Base-by-base conservation (phyloP, 2,113 vertebrate genomes). In the Lycocorax pyrrhopterus region DNA sequence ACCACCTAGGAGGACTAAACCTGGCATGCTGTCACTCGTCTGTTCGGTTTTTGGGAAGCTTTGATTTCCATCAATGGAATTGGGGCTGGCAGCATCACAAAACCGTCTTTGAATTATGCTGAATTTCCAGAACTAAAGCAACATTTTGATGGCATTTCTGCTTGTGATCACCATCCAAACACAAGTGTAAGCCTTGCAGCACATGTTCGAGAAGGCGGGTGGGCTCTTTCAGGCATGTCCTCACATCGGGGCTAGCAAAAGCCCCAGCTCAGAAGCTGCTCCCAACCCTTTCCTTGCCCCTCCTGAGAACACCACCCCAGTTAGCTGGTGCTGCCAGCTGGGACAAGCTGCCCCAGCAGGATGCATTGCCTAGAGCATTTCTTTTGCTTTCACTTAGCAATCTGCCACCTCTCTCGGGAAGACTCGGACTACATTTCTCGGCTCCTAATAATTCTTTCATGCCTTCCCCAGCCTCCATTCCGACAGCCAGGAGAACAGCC, bases 51-150 rank as follows among this genome's bases (percentile, higher is more conserved):
- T 94, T 1, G 9, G 72, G 68, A 92, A 92, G 47, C 55, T 59
- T 79, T 67, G 47, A 77, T 94, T 96, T 93, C 78, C 84, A 77
- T 73, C 81, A 73, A 2, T 90, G 85, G 82, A 90, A 86, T 78
- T 44, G 39, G 52, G n/a, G 26, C 66, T 95, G 93, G 94, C 89
- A 92, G 37, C 32, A 43, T 75, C 88, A 77, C 80, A 75, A 89
- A 90, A 67, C 37, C 0, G 0, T 64, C 79, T 94, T 90, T 72
- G 86, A 93, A 87, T 73, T 81, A 68, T 64, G 35, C 58, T 72
- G 85, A 49, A 75, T 95, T 95, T 96, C 60, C 88, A 97, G 82
- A 91, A 53, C 58, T 59, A 55, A 87, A 88, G 60, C 64, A 95
- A 75, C 60, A 46, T 71, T 90, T 93, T 95, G 89, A 63, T 83